These are phyloP conservation scores for Brienomyrus brachyistius DNA, from an alignment of 2,113 vertebrate genomes.

Conservation along the genomic window DNA sequence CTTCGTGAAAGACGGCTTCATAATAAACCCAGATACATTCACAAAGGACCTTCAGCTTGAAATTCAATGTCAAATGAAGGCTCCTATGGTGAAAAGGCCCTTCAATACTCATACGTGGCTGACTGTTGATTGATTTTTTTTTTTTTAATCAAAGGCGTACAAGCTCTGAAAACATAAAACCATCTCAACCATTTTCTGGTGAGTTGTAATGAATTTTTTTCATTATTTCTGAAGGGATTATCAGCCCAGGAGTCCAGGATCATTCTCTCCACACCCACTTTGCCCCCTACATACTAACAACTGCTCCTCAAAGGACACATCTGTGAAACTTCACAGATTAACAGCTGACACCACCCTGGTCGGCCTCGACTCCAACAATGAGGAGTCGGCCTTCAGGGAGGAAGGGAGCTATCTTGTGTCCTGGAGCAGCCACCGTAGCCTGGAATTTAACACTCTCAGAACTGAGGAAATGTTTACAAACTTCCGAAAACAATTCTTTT, in stretches of 20 bases:
- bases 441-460: neutral
- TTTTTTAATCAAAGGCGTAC: neutral
- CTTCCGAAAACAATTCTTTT: neutral
- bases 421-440: neutral
- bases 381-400: neutral
- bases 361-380: neutral
- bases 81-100: neutral
- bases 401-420: neutral
- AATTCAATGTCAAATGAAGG: neutral
- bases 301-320: neutral
- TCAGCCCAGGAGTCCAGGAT: neutral
- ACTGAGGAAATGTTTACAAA: neutral
- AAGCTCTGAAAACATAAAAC: neutral
- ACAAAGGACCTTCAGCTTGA: neutral
- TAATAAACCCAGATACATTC: conserved; percentile 34
- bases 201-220: neutral
- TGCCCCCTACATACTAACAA: neutral
- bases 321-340: neutral
- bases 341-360: neutral
- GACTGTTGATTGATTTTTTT: neutral
- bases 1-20: neutral
- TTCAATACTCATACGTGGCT: neutral
- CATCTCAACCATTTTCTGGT: neutral
- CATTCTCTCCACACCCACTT: neutral
- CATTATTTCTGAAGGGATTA: neutral